Percentiles rank a stretch among this genome's conserved stretches.
These are phyloP conservation scores for Aurelia sp. DNA, from an alignment of 30 jellyfish, hydroid and myxozoan species.

Conservation along the genomic window DNA sequence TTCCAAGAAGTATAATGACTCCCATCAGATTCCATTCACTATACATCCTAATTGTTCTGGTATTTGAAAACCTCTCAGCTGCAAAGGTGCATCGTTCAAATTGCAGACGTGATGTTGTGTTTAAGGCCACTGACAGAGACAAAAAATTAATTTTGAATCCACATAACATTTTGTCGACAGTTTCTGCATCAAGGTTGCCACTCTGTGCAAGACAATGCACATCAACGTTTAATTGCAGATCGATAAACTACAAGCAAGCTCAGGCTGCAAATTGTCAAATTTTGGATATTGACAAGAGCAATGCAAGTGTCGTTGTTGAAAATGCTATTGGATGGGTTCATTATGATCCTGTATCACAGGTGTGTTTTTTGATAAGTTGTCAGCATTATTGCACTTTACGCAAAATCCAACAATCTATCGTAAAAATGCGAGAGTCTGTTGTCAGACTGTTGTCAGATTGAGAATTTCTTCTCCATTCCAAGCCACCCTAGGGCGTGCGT, in stretches of 20 bases:
- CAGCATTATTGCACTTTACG: too few relatives aligned
- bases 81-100: conserved; percentile 23
- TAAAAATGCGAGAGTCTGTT: too few relatives aligned
- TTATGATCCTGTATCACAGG: conserved; percentile 52
- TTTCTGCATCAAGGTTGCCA: background rate
- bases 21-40: too few relatives aligned
- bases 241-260: conserved; percentile 30
- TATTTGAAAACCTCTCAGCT: too few relatives aligned
- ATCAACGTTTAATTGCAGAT: background rate
- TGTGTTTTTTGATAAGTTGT: background rate
- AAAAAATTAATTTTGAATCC: conserved; percentile 6
- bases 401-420: too few relatives aligned
- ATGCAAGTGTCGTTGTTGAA: background rate
- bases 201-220: conserved; percentile 50
- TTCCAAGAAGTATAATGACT: too few relatives aligned
- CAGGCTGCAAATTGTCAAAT: conserved; percentile 31
- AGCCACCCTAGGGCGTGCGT: too few relatives aligned
- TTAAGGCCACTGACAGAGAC: conserved; percentile 45
- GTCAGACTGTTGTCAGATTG: too few relatives aligned
- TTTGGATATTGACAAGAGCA: background rate
- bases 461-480: too few relatives aligned
- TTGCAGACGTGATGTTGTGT: conserved; percentile 45
- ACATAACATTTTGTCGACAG: background rate
- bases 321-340: conserved; percentile 51
- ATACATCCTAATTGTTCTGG: too few relatives aligned